These are phyloP conservation scores for Drosophila lutescens DNA, from an alignment of 2,888 invertebrate genomes.

Conservation along the genomic window DNA sequence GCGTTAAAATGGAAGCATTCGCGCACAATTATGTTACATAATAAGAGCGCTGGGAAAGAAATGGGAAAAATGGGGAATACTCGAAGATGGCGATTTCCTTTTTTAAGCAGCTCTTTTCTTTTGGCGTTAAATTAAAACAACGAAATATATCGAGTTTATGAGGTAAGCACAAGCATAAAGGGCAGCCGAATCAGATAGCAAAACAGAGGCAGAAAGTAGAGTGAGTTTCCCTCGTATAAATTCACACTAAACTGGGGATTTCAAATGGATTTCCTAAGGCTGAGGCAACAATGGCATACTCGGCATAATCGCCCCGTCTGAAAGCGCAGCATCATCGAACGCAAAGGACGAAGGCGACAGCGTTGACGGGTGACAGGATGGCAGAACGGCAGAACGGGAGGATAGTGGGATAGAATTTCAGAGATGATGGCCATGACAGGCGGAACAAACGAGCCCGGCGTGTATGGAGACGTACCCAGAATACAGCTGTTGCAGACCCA, in stretches of 20 bases:
- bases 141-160: constrained; percentile 52
- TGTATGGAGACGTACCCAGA: constrained; percentile 40
- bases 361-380: constrained; percentile 27
- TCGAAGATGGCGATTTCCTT: constrained; percentile 17
- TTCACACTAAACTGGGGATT: constrained; percentile 81
- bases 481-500: constrained; percentile 34
- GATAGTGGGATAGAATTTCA: background rate
- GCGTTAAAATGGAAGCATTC: constrained; percentile 56
- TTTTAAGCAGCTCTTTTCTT: constrained; percentile 21
- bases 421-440: constrained; percentile 58
- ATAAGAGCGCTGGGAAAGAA: constrained; percentile 34
- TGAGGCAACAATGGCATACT: constrained; percentile 69
- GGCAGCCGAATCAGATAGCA: constrained; percentile 16
- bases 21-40: constrained; percentile 59
- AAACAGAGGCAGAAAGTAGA: constrained; percentile 19
- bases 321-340: constrained; percentile 76
- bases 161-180: constrained; percentile 42
- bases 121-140: constrained; percentile 73
- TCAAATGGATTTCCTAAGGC: constrained; percentile 74
- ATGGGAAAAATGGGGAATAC: background rate
- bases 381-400: constrained; percentile 19
- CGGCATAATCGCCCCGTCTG: constrained; percentile 76
- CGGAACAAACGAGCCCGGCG: constrained; percentile 73
- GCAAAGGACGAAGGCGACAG: constrained; percentile 30
- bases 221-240: constrained; percentile 69